Percentiles rank a stretch among this genome's conserved stretches.
Evolutionary conservation across 2,797 vertebrate species (phyloP).

Genomic region (Periophthalmus magnuspinnatus): DNA sequence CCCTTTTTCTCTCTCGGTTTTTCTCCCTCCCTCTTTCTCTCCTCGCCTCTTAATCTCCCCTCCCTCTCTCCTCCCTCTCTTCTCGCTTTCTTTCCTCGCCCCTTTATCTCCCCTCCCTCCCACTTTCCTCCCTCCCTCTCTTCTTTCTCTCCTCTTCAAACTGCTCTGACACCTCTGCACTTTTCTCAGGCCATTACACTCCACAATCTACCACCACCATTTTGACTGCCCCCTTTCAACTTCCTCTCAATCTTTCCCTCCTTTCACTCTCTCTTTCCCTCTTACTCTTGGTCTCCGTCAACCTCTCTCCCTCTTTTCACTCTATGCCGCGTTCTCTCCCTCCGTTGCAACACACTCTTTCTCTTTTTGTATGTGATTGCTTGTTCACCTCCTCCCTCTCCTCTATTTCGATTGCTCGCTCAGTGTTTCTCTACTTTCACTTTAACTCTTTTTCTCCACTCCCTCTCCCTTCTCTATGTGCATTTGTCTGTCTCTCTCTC

Average conservation of each 20-base stretch:
- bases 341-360: neutral
- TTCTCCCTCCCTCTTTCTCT: too few species aligned
- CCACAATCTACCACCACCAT: neutral
- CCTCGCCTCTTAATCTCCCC: too few species aligned
- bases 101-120: neutral
- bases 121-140: neutral
- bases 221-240: neutral
- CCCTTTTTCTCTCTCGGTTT: too few species aligned
- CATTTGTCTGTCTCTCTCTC: too few species aligned
- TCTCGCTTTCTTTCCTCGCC: neutral
- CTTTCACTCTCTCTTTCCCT: neutral
- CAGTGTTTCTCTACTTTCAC: too few species aligned
- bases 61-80: neutral
- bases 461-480: too few species aligned
- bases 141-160: neutral
- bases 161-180: neutral
- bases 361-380: neutral
- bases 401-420: too few species aligned
- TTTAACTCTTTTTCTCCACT: too few species aligned
- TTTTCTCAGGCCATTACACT: slow-evolving; percentile 1
- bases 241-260: neutral
- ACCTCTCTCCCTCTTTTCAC: neutral
- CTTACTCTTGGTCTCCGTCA: too few species aligned
- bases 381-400: neutral
- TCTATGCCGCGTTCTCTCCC: neutral